phyloP scores from a whole-genome alignment of 2,797 vertebrate species.

The Sarcoramphus papa region DNA sequence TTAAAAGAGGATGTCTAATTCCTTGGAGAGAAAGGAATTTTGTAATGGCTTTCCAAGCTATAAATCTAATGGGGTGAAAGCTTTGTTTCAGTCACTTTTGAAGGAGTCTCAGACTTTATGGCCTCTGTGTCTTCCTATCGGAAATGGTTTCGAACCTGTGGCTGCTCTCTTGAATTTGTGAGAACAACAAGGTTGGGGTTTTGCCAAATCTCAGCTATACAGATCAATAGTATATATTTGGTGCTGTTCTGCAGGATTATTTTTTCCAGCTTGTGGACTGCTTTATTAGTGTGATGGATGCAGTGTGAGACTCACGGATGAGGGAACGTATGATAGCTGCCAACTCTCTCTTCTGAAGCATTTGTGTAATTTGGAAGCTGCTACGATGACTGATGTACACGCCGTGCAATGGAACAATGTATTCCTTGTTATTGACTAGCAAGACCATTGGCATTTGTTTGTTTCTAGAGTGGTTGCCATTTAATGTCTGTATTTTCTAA shows the following conservation, averaged over 20 bases:
- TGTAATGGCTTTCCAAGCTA: background rate
- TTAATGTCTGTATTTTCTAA: background rate
- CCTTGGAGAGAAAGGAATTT: background rate
- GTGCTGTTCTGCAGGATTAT: background rate
- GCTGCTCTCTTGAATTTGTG: background rate
- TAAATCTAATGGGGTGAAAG: background rate
- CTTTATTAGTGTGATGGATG: background rate
- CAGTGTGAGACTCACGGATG: background rate
- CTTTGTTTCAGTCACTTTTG: background rate
- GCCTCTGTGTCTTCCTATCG: rapidly evolving
- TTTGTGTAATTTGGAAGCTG: background rate
- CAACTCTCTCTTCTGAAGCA: background rate
- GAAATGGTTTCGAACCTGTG: background rate
- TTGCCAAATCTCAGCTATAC: background rate
- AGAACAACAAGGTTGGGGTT: background rate
- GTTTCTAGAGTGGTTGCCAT: background rate
- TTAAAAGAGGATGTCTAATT: background rate
- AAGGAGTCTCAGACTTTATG: background rate
- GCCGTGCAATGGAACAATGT: background rate
- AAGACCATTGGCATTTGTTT: background rate
- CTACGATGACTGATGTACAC: background rate
- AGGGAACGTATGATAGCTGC: background rate
- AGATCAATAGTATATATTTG: background rate
- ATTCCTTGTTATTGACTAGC: background rate
- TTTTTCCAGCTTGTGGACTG: background rate